These are phyloP conservation scores for Calameuta idolon DNA, from an alignment of 2,888 invertebrate species.

Conservation along the genomic window DNA sequence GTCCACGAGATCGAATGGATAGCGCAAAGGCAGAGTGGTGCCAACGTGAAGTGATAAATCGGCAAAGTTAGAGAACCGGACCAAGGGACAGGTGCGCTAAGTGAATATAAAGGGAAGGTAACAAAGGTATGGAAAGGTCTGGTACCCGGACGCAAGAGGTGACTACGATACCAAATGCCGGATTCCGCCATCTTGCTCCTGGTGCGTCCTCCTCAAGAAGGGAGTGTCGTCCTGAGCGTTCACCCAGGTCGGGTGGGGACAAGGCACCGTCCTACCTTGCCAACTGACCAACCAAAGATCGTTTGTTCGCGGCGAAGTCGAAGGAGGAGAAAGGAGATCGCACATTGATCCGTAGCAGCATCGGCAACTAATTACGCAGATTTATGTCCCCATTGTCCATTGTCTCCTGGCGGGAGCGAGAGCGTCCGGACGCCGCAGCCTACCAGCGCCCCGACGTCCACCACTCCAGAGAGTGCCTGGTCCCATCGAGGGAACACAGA, in stretches of 20 bases:
- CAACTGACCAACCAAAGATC: constrained; percentile 65
- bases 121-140: constrained; percentile 19
- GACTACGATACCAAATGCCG: constrained; percentile 10
- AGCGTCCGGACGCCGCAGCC: constrained; percentile 42
- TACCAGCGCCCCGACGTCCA: neutral
- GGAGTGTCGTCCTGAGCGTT: constrained; percentile 50
- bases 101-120: constrained; percentile 37
- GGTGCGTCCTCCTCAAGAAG: constrained; percentile 50
- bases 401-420: constrained; percentile 76
- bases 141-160: constrained; percentile 22
- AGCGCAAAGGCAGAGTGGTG: neutral
- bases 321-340: constrained; percentile 61
- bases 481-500: constrained; percentile 29
- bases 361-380: constrained; percentile 92
- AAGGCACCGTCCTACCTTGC: constrained; percentile 61
- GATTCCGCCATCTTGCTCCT: constrained; percentile 55
- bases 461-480: constrained; percentile 17
- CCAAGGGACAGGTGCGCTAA: constrained; percentile 48
- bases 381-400: constrained; percentile 94
- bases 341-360: constrained; percentile 68
- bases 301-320: constrained; percentile 57
- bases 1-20: neutral
- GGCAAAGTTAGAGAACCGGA: neutral
- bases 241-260: constrained; percentile 47
- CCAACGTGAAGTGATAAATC: neutral